Evolutionary conservation across 2,113 vertebrate genomes (phyloP).

Genomic region (Rattus rattus): DNA sequence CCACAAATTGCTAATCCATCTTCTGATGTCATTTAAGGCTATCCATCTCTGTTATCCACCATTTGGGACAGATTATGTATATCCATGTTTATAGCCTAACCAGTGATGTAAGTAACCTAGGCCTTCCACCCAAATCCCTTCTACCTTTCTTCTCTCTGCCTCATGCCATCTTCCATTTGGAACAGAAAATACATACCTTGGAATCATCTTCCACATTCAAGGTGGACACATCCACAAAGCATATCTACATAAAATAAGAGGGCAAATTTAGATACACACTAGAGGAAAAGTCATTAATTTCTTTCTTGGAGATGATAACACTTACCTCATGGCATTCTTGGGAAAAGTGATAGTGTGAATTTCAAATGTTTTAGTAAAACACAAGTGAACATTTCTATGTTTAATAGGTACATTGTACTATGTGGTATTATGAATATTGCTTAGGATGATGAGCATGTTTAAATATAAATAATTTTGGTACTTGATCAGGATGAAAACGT

Average conservation of each 20-base stretch:
- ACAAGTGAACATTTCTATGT: conserved; percentile 7
- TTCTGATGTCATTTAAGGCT: conserved; percentile 12
- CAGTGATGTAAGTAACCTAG: background rate
- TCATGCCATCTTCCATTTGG: background rate
- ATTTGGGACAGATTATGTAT: background rate
- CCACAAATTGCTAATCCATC: background rate
- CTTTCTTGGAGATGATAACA: conserved; percentile 26
- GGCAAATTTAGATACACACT: conserved; percentile 53
- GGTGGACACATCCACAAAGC: conserved; percentile 79
- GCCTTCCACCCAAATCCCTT: background rate
- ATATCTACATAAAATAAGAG: conserved; percentile 76
- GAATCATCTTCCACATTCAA: conserved; percentile 65
- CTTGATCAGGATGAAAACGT: conserved; percentile 51
- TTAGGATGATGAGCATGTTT: conserved; percentile 11
- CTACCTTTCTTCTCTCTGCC: background rate
- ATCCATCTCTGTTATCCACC: background rate
- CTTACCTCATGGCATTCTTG: conserved; percentile 45
- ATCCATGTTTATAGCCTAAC: background rate
- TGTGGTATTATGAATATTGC: background rate
- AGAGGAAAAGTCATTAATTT: background rate
- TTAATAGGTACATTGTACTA: conserved; percentile 15
- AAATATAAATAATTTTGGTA: conserved; percentile 27
- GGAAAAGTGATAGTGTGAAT: conserved; percentile 24
- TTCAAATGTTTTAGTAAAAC: conserved; percentile 29
- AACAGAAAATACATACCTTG: conserved; percentile 65